Evolutionary conservation across 2,113 vertebrate genomes (phyloP).

Genomic region (Corvus hawaiiensis): DNA sequence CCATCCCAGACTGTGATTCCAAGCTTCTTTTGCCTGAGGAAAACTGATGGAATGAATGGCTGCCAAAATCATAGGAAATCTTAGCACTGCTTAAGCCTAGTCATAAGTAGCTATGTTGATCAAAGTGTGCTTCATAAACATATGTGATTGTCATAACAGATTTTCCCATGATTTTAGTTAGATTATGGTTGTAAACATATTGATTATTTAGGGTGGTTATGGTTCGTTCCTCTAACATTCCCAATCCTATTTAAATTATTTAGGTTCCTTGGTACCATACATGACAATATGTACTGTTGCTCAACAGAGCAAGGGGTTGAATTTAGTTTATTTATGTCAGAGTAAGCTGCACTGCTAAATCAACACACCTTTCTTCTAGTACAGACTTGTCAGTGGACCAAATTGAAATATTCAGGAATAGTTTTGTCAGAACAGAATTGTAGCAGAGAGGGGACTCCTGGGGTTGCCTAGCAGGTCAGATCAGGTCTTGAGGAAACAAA

Average conservation of each 20-base stretch:
- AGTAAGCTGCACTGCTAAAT: neutral
- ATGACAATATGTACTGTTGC: neutral
- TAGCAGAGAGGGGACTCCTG: neutral
- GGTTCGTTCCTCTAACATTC: neutral
- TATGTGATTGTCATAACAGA: neutral
- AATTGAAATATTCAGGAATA: neutral
- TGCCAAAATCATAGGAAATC: neutral
- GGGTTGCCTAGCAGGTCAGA: neutral
- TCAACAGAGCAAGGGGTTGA: neutral
- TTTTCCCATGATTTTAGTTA: neutral
- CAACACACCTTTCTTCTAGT: neutral
- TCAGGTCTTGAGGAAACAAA: neutral
- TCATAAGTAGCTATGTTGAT: neutral
- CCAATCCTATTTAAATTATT: neutral
- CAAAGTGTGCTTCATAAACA: neutral
- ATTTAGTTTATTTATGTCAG: neutral
- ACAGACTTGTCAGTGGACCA: neutral
- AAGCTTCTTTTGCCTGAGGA: neutral
- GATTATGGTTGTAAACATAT: neutral
- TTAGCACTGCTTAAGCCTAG: neutral
- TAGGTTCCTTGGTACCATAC: neutral
- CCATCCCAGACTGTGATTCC: neutral
- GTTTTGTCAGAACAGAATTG: neutral
- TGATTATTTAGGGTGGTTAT: neutral
- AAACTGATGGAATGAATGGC: neutral